Base-by-base conservation (phyloP, 2,113 vertebrate genomes). In the Romanogobio albipinnatus region DNA sequence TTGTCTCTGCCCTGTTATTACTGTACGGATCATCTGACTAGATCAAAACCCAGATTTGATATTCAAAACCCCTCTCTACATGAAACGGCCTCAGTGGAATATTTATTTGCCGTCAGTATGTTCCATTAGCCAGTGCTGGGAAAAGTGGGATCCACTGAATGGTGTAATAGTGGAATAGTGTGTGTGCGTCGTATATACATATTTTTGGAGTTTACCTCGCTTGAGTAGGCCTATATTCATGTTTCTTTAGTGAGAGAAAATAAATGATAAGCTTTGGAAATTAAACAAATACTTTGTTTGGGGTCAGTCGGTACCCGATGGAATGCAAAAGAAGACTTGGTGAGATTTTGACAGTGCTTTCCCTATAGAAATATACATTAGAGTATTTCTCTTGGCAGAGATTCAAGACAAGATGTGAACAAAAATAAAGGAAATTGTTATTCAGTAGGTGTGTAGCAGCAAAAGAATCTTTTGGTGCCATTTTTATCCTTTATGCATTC, bases 1-100 rank as follows among this genome's bases (percentile, higher is more conserved):
- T 61, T 75, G 75, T 84, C 76, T 86, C 83, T 45, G 85, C 56
- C 61, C 85, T 89, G 84, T 87, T 88, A 83, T 83, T 86, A 83
- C 85, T 84, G 85, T 83, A 87, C 61, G 76, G 74, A 84, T 77
- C 73, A 81, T 84, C 86, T 86, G 85, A 83, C 83, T 53, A 78
- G 76, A 80, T 83, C 87, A 88, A 88, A 86, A 71, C 84, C 59
- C 74, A 45, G 76, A 82, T 88, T 83, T 84, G 81, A 78, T 56
- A 88, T 88, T 24, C 78, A 66, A 76, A 76, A 83, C 87, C 86
- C 13, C 45, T 84, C 64, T 74, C 81, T 75, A 77, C 66, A 47
- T 83, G 74, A 90, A 82, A 61, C 45, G 9, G 77, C 58, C 76
- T 75, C 73, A 33, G 77, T 26, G 77, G 77, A 81, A 53, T 75